These are phyloP conservation scores for Oxystoma pomonae DNA, from an alignment of 2,888 invertebrate species.

Conservation along the genomic window DNA sequence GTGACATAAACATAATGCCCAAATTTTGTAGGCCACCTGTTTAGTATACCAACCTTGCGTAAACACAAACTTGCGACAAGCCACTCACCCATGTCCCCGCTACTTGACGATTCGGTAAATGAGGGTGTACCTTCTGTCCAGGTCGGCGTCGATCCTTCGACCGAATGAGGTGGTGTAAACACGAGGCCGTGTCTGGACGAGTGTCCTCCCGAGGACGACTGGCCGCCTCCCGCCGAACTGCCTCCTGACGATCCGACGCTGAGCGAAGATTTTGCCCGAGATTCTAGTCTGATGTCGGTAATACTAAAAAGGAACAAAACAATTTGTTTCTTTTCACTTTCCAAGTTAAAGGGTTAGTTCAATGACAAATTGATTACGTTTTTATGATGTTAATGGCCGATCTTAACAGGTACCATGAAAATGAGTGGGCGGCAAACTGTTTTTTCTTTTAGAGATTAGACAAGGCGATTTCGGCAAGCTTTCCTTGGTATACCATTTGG, in stretches of 20 bases:
- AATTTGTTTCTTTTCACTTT: too few relatives aligned
- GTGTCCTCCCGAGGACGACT: constrained; percentile 47
- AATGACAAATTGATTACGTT: too few relatives aligned
- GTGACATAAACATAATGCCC: too few relatives aligned
- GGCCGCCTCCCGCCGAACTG: constrained; percentile 47
- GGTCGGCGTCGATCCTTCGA: constrained; percentile 91
- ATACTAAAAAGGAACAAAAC: constrained; percentile 57
- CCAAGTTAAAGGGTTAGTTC: too few relatives aligned
- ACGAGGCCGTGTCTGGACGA: constrained; percentile 55
- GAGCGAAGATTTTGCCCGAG: constrained; percentile 55
- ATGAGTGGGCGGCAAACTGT: too few relatives aligned
- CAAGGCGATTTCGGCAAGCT: too few relatives aligned
- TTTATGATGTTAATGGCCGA: too few relatives aligned
- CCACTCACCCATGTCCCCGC: constrained; percentile 77
- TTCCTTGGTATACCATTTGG: too few relatives aligned
- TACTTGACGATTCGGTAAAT: constrained; percentile 95
- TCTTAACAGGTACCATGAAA: too few relatives aligned
- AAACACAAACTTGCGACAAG: not conserved
- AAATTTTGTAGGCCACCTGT: too few relatives aligned
- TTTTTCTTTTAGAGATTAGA: too few relatives aligned
- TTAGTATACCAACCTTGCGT: too few relatives aligned
- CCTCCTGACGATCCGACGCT: constrained; percentile 60
- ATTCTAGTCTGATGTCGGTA: constrained; percentile 69
- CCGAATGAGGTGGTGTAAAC: constrained; percentile 83
- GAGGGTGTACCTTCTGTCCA: constrained; percentile 98